Evolutionary conservation across 2,113 vertebrate genomes (phyloP), one percentile per base, ranked within the genome.

Genomic region (Bubo blakistoni): DNA sequence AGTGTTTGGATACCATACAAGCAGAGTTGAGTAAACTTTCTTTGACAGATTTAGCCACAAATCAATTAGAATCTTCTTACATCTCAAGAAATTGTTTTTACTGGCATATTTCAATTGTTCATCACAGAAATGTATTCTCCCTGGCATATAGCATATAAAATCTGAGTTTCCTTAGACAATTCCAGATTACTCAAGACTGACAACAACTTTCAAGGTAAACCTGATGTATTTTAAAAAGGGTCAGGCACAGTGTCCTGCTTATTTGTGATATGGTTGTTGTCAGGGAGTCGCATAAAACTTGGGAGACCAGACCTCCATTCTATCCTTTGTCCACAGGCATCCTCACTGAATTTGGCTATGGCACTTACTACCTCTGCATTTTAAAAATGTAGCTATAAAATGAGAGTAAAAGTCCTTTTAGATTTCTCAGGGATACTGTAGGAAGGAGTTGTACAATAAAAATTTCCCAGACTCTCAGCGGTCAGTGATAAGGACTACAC

Each of bases 61-160:
- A 40, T 73, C 52, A 91, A 13, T 7, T 24, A 3, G 67, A 87
- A 91, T 65, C 13, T 77, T 91, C 55, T 90, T 36, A 51, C 40
- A 44, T 61, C 58, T 90, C 40, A 76, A 77, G 40, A 93, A 94
- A 92, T 44, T 25, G 25, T 25, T 34, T 90, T 93, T 66, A 66
- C 67, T 88, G 78, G 19, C 62, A 36, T 82, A 73, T 89, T 94
- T 91, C 32, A 71, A 72, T 58, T 87, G 92, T 93, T 96, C 40
- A 34, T 86, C n/a, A 78, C 0, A 0, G 58, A 96, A 97, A 62
- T n/a, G 14, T 58, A 46, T 87, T 91, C 42, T 87, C 36, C 49
- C 51, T 71, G 51, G 70, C 29, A 29, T 11, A 61, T 1, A 91
- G 44, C 26, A 54, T n/a, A 49, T 7, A 88, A 86, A 86, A 40